Percentiles rank a stretch among this genome's conserved stretches.
phyloP scores from a whole-genome alignment of 2,888 invertebrate genomes.

The Leptopilina myrica region DNA sequence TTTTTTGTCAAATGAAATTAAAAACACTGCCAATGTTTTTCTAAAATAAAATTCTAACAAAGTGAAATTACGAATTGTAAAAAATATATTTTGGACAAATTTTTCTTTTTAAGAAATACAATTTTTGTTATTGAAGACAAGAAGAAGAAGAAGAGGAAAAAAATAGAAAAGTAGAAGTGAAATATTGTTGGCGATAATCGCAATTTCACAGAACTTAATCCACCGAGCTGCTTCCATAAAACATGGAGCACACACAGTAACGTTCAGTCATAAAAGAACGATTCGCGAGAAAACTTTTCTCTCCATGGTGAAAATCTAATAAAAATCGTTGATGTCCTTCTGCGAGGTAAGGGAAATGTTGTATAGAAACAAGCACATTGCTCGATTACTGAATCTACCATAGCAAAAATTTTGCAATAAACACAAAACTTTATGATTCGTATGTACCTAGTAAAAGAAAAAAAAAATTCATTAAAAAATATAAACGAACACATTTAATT shows the following conservation, averaged over 20 bases:
- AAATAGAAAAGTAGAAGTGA: neutral
- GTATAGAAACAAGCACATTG: conserved; percentile 5
- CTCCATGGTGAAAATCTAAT: conserved; percentile 45
- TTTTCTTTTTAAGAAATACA: neutral
- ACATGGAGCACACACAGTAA: conserved; percentile 52
- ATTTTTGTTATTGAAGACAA: conserved; percentile 1
- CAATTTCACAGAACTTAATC: conserved; percentile 37
- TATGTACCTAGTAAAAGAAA: neutral
- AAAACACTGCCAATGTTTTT: too few species aligned
- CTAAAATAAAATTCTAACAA: too few species aligned
- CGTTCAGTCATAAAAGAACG: conserved; percentile 51
- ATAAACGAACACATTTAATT: conserved; percentile 1
- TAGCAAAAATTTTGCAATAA: conserved; percentile 2
- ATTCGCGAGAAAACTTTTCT: conserved; percentile 49
- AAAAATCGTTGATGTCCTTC: conserved; percentile 42
- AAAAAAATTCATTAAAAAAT: conserved; percentile 15
- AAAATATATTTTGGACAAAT: neutral
- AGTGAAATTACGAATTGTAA: too few species aligned
- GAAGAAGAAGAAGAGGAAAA: too few species aligned
- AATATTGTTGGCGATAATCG: conserved; percentile 6
- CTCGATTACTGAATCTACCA: neutral
- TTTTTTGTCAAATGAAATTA: too few species aligned
- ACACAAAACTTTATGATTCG: conserved; percentile 9
- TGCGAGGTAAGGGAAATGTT: conserved; percentile 32
- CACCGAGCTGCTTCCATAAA: conserved; percentile 52